phyloP scores from a whole-genome alignment of 2,888 invertebrate species.

The Ditylenchus weischeri region DNA sequence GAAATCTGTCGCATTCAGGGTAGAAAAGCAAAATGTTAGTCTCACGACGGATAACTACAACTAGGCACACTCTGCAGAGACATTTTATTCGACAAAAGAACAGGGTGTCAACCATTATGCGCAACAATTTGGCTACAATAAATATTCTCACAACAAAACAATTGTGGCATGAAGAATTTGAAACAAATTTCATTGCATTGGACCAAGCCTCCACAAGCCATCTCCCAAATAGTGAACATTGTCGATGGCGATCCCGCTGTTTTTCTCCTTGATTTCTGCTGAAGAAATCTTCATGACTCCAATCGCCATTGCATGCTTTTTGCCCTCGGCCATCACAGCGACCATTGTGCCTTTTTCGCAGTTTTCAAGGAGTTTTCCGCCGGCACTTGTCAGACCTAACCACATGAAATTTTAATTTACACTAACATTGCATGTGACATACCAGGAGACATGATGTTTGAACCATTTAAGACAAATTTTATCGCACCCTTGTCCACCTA shows the following conservation, averaged over 20 bases:
- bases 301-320: slow-evolving; percentile 84
- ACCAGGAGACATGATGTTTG: slow-evolving; percentile 95
- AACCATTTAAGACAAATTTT: slow-evolving; percentile 89
- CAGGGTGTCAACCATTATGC: too few species aligned
- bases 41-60: too few species aligned
- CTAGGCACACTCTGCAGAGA: too few species aligned
- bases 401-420: too few species aligned
- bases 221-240: slow-evolving; percentile 98
- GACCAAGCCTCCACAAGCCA: slow-evolving; percentile 76
- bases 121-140: too few species aligned
- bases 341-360: slow-evolving; percentile 53
- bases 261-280: slow-evolving; percentile 66
- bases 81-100: too few species aligned
- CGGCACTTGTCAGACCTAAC: slow-evolving; percentile 86
- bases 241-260: slow-evolving; percentile 95
- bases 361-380: slow-evolving; percentile 66
- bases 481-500: slow-evolving; percentile 97
- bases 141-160: too few species aligned
- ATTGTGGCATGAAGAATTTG: too few species aligned
- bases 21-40: too few species aligned
- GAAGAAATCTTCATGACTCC: slow-evolving; percentile 76
- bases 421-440: too few species aligned
- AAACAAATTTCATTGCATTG: background rate
- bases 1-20: too few species aligned
- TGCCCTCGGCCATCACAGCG: slow-evolving; percentile 88